These are phyloP conservation scores for Megalops atlanticus DNA, from an alignment of 2,113 vertebrate species.

Conservation along the genomic window DNA sequence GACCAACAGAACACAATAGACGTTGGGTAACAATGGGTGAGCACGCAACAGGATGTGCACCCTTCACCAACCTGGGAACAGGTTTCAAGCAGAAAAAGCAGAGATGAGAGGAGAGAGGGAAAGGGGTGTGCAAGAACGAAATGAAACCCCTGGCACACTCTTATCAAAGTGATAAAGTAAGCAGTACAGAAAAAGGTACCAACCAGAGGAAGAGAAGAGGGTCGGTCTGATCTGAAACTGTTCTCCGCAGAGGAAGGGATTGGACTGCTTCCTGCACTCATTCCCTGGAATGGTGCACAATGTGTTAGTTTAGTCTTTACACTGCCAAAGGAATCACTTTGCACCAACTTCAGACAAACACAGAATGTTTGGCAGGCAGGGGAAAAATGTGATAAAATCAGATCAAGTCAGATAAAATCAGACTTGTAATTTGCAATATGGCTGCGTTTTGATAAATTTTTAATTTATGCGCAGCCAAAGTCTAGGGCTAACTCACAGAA, in stretches of 20 bases:
- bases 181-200: conserved; percentile 30
- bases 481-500: neutral
- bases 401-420: neutral
- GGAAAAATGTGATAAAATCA: neutral
- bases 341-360: neutral
- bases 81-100: too few relatives aligned
- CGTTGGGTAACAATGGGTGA: neutral
- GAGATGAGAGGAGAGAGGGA: neutral
- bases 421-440: neutral
- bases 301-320: neutral
- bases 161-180: too few relatives aligned
- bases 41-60: neutral
- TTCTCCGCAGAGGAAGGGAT: conserved; percentile 77
- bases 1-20: neutral
- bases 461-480: neutral
- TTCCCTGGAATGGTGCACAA: conserved; percentile 64
- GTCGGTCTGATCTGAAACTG: conserved; percentile 74
- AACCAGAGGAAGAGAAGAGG: conserved; percentile 81
- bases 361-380: neutral
- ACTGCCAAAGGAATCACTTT: neutral
- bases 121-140: neutral
- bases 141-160: neutral
- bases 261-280: conserved; percentile 74
- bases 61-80: too few relatives aligned
- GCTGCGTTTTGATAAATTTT: neutral